Conservation (phyloP, 1,140 invertebrate species). For the Doryteuthis pealeii region DNA sequence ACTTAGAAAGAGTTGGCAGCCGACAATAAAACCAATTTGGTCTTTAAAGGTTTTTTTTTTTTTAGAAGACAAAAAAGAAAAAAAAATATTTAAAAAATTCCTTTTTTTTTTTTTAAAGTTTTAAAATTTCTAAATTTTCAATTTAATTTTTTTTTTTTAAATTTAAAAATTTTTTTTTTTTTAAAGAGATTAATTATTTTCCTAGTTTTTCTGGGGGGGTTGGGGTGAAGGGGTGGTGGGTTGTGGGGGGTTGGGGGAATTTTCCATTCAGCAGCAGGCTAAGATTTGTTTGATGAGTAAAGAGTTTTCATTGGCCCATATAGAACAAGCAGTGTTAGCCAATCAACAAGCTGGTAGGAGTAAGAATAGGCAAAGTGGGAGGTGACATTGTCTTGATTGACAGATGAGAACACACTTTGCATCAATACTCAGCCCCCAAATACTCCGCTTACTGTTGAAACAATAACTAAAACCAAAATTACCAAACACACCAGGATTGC, state of each 20-base stretch:
- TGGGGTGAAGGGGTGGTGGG: too few relatives aligned
- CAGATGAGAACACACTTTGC: conserved; percentile 21
- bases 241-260: too few relatives aligned
- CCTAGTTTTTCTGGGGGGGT: background rate
- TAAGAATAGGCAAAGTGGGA: background rate
- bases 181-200: background rate
- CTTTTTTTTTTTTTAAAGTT: background rate
- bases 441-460: conserved; percentile 74
- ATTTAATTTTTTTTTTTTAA: background rate
- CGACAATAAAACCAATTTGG: too few relatives aligned
- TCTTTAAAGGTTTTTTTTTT: too few relatives aligned
- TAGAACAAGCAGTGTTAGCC: conserved; percentile 6
- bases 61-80: too few relatives aligned
- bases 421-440: conserved; percentile 53
- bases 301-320: conserved; percentile 1
- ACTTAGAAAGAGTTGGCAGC: too few relatives aligned
- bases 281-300: too few relatives aligned
- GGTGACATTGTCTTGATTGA: conserved; percentile 11
- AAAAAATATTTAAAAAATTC: too few relatives aligned
- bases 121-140: background rate
- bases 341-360: conserved; percentile 17
- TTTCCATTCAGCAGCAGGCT: too few relatives aligned
- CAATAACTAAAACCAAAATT: conserved; percentile 82
- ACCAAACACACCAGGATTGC: conserved; percentile 97
- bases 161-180: background rate